Conservation (phyloP, 2,888 invertebrate species). For the Corbicula japonica region DNA sequence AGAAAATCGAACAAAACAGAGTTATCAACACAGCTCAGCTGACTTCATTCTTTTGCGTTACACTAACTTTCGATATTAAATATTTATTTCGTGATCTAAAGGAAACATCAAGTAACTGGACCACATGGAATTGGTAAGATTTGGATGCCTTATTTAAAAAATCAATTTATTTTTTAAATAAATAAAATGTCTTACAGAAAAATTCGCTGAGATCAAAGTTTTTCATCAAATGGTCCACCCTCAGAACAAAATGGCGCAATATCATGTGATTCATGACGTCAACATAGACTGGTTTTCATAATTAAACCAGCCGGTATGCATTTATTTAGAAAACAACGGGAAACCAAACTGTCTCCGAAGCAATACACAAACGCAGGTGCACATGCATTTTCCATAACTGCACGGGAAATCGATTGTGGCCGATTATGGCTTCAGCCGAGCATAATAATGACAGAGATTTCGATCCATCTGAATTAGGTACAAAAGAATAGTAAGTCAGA, state of each 20-base stretch:
- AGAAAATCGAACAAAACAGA: too few species aligned
- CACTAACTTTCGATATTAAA: neutral
- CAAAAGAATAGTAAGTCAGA: constrained; percentile 80
- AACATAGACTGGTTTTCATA: constrained; percentile 14
- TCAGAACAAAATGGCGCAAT: constrained; percentile 63
- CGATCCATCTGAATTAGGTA: constrained; percentile 82
- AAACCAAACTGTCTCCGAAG: neutral
- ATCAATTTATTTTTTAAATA: neutral
- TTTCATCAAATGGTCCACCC: constrained; percentile 53
- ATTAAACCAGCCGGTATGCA: neutral
- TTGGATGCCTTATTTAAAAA: neutral
- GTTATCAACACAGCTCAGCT: neutral
- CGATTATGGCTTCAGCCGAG: constrained; percentile 36
- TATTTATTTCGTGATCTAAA: neutral
- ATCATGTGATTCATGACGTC: constrained; percentile 61
- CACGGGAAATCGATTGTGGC: too few species aligned
- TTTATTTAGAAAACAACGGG: neutral
- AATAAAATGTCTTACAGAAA: constrained; percentile 22
- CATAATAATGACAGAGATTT: constrained; percentile 75
- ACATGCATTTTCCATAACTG: too few species aligned
- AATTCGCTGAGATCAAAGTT: constrained; percentile 22
- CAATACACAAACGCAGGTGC: constrained; percentile 1
- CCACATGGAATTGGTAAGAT: neutral
- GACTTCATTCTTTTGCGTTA: neutral
- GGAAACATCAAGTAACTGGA: neutral